These are phyloP conservation scores for Progne subis DNA, from an alignment of 2,113 vertebrate genomes.

Conservation along the genomic window DNA sequence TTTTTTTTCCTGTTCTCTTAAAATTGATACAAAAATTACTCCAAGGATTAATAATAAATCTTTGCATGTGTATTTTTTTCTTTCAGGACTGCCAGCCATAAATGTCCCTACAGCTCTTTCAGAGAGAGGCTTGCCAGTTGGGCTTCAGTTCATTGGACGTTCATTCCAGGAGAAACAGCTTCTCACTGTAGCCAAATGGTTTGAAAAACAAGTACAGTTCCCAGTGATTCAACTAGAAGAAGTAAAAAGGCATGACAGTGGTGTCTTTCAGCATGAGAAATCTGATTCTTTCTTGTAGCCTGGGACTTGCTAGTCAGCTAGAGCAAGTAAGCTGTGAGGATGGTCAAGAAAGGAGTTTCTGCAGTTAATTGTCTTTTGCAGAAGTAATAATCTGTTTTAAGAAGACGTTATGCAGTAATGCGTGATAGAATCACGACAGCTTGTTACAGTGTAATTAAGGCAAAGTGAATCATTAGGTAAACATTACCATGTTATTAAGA, in stretches of 20 bases:
- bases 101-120: conserved; percentile 87
- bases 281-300: conserved; percentile 55
- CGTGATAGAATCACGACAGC: background rate
- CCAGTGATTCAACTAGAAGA: conserved; percentile 78
- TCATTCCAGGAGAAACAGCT: conserved; percentile 86
- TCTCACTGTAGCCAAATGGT: conserved; percentile 89
- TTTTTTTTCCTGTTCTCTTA: background rate
- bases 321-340: background rate
- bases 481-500: background rate
- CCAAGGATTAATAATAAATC: background rate
- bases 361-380: background rate
- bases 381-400: background rate
- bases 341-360: background rate
- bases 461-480: background rate
- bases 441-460: conserved; percentile 10
- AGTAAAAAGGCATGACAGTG: background rate
- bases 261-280: conserved; percentile 49
- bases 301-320: background rate
- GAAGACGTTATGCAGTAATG: background rate
- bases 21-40: background rate
- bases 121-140: conserved; percentile 85
- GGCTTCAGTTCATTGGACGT: conserved; percentile 90
- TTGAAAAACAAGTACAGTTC: conserved; percentile 90
- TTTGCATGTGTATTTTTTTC: background rate
- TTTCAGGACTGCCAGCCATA: conserved; percentile 88